phyloP scores from a whole-genome alignment of 2,888 invertebrate genomes.

The Lamellibrachia satsuma region DNA sequence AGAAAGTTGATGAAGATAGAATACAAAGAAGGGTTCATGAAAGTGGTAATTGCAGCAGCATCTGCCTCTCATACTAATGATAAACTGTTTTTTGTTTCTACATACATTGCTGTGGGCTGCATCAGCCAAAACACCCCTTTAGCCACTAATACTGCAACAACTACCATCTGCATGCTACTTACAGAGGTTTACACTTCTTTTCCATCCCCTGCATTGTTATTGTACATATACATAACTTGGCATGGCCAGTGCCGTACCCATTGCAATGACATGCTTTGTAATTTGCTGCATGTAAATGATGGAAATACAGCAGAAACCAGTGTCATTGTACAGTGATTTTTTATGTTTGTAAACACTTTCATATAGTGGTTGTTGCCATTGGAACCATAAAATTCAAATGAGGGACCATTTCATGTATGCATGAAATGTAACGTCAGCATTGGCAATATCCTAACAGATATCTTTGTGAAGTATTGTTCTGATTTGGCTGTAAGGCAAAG shows the following conservation, averaged over 20 bases:
- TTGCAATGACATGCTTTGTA: background rate
- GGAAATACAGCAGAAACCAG: background rate
- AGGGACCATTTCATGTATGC: background rate
- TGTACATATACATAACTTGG: background rate
- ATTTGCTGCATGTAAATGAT: slow-evolving; percentile 13
- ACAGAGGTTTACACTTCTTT: background rate
- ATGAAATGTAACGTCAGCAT: background rate
- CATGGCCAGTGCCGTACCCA: background rate
- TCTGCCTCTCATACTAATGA: background rate
- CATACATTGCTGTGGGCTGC: background rate
- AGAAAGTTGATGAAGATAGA: background rate
- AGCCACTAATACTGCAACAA: background rate
- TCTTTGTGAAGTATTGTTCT: background rate
- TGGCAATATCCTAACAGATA: background rate
- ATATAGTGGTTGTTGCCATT: background rate
- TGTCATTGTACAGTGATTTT: background rate
- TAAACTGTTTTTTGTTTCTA: background rate
- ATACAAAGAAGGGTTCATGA: background rate
- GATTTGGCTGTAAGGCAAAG: background rate
- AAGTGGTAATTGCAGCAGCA: background rate
- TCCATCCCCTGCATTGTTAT: background rate
- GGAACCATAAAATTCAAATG: background rate
- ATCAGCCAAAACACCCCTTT: background rate
- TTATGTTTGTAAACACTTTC: background rate
- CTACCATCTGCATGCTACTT: too few relatives aligned